These are phyloP conservation scores for Sphinx pinastri DNA, from an alignment of 2,888 invertebrate genomes.

Conservation along the genomic window DNA sequence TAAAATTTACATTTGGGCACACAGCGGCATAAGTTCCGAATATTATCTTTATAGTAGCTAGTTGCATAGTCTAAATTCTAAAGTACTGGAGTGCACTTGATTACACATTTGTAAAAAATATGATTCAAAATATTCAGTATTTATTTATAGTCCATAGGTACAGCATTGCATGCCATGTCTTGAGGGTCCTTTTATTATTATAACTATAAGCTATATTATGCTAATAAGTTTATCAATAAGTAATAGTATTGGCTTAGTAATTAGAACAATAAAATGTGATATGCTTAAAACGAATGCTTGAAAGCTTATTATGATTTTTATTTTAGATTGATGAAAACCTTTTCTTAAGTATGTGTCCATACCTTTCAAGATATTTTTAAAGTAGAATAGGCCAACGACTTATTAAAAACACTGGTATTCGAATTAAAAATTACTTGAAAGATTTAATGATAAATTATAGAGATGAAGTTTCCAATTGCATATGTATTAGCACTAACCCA, in stretches of 20 bases:
- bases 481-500: too few species aligned
- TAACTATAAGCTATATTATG: conserved; percentile 33
- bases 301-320: too few species aligned
- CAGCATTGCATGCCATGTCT: conserved; percentile 51
- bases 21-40: neutral
- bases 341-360: too few species aligned
- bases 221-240: neutral
- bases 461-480: too few species aligned
- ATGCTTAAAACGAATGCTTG: too few species aligned
- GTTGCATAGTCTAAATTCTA: neutral
- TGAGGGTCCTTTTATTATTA: conserved; percentile 41
- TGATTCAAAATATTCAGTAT: neutral
- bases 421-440: too few species aligned
- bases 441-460: too few species aligned
- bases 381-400: too few species aligned
- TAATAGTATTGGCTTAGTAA: neutral
- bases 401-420: too few species aligned
- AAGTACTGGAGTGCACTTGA: neutral
- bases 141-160: conserved; percentile 24
- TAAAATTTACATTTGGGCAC: neutral
- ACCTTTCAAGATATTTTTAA: too few species aligned
- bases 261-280: too few species aligned
- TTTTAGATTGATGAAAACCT: too few species aligned
- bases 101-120: neutral
- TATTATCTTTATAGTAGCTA: conserved; percentile 6